phyloP scores from a whole-genome alignment of 2,888 invertebrate genomes.

The Oxystoma pomonae region DNA sequence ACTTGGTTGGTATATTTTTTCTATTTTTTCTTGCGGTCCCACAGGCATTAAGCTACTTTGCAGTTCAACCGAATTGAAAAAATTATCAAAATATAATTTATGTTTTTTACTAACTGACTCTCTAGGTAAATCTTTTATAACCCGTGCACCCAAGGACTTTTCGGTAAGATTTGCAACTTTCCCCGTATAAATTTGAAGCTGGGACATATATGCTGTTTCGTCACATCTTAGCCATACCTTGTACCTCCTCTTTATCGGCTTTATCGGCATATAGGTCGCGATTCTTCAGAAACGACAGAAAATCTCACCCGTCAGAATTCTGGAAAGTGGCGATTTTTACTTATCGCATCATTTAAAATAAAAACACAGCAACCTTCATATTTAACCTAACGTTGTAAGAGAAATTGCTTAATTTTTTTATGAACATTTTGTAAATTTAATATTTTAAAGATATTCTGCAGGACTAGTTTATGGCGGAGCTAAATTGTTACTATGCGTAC shows the following conservation, averaged over 20 bases:
- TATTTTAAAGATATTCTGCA: too few relatives aligned
- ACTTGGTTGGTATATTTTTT: slow-evolving; percentile 21
- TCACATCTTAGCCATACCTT: slow-evolving; percentile 19
- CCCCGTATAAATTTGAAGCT: slow-evolving; percentile 19
- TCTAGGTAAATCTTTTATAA: slow-evolving; percentile 21
- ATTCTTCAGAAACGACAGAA: too few relatives aligned
- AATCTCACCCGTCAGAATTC: too few relatives aligned
- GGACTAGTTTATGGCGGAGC: too few relatives aligned
- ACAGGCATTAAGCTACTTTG: slow-evolving; percentile 19
- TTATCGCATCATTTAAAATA: too few relatives aligned
- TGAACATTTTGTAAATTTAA: too few relatives aligned
- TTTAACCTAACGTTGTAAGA: too few relatives aligned
- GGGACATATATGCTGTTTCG: slow-evolving; percentile 13
- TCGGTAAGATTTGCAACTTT: slow-evolving; percentile 18
- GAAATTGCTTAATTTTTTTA: too few relatives aligned
- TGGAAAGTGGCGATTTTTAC: too few relatives aligned
- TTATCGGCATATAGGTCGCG: slow-evolving; percentile 20
- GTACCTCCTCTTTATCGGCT: slow-evolving; percentile 22
- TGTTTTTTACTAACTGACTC: slow-evolving; percentile 21
- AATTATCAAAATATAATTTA: slow-evolving; percentile 26
- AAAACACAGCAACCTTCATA: too few relatives aligned
- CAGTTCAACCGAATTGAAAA: slow-evolving; percentile 23
- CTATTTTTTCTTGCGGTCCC: slow-evolving; percentile 23
- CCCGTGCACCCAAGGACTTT: slow-evolving; percentile 19
- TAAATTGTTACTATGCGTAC: too few relatives aligned